phyloP scores from a whole-genome alignment of 2,888 invertebrate genomes.

The Morpho helenor region DNA sequence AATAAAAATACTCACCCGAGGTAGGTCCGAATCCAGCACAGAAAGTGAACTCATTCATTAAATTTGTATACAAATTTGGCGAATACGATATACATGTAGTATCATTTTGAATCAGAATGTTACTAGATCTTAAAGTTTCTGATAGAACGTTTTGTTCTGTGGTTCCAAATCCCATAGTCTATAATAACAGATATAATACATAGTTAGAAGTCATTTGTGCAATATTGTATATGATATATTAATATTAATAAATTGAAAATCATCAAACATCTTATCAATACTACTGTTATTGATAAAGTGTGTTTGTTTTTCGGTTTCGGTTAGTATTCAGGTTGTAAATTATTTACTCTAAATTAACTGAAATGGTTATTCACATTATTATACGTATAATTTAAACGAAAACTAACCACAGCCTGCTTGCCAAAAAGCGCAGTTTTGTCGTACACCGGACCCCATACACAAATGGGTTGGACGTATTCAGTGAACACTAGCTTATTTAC shows the following conservation, averaged over 20 bases:
- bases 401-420: slow-evolving; percentile 53
- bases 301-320: too few relatives aligned
- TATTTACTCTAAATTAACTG: too few relatives aligned
- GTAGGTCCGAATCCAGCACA: slow-evolving; percentile 81
- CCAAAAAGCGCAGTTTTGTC: slow-evolving; percentile 53
- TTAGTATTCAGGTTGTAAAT: too few relatives aligned
- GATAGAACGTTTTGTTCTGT: slow-evolving; percentile 78
- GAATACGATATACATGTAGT: slow-evolving; percentile 68
- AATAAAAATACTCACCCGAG: slow-evolving; percentile 40
- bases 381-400: slow-evolving; percentile 15
- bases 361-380: background rate
- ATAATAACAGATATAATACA: slow-evolving; percentile 23
- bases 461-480: slow-evolving; percentile 64
- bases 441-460: slow-evolving; percentile 66
- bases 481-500: slow-evolving; percentile 50
- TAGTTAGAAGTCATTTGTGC: too few relatives aligned
- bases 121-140: slow-evolving; percentile 62
- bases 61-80: slow-evolving; percentile 66
- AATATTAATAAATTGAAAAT: too few relatives aligned
- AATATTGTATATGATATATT: too few relatives aligned
- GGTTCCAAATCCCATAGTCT: slow-evolving; percentile 80
- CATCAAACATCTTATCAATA: too few relatives aligned
- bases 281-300: too few relatives aligned
- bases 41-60: slow-evolving; percentile 80
- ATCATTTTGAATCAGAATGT: slow-evolving; percentile 72